phyloP scores from a whole-genome alignment of 1,140 invertebrate species.

The Nasonia giraulti region DNA sequence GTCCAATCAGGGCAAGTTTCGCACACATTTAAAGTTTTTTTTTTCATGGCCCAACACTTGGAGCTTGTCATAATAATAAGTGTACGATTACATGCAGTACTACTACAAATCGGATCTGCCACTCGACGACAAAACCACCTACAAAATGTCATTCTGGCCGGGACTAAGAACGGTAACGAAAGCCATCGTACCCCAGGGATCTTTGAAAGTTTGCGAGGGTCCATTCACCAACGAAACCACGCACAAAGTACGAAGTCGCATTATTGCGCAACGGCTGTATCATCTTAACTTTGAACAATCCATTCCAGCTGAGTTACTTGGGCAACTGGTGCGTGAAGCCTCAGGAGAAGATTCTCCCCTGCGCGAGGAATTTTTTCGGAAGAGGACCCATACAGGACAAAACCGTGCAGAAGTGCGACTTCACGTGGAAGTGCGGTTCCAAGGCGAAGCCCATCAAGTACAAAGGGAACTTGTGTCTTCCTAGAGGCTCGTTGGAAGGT shows the following conservation, averaged over 20 bases:
- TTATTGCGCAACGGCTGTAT: not conserved
- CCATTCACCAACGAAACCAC: slow-evolving; percentile 64
- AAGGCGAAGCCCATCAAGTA: slow-evolving; percentile 59
- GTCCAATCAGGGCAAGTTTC: slow-evolving; percentile 68
- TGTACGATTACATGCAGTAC: slow-evolving; percentile 58
- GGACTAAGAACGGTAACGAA: slow-evolving; percentile 58
- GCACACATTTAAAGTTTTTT: not conserved
- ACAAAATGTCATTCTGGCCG: slow-evolving; percentile 76
- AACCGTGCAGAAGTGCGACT: slow-evolving; percentile 84
- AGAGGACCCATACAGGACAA: slow-evolving; percentile 82
- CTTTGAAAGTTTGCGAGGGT: slow-evolving; percentile 57
- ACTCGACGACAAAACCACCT: slow-evolving; percentile 77
- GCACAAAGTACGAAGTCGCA: slow-evolving; percentile 58
- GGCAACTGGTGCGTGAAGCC: slow-evolving; percentile 68
- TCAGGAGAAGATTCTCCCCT: slow-evolving; percentile 61
- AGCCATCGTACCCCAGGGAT: slow-evolving; percentile 58
- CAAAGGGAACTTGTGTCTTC: slow-evolving; percentile 59
- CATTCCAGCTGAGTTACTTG: slow-evolving; percentile 66
- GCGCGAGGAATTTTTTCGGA: slow-evolving; percentile 65
- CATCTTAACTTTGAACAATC: not conserved
- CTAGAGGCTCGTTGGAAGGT: slow-evolving; percentile 54
- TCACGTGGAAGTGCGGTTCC: slow-evolving; percentile 78
- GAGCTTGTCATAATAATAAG: not conserved
- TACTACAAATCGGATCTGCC: slow-evolving; percentile 73
- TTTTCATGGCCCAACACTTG: not conserved